Evolutionary conservation across 2,888 invertebrate genomes (phyloP), one percentile per base, ranked within the genome.

Genomic region (Punctoribates punctum): DNA sequence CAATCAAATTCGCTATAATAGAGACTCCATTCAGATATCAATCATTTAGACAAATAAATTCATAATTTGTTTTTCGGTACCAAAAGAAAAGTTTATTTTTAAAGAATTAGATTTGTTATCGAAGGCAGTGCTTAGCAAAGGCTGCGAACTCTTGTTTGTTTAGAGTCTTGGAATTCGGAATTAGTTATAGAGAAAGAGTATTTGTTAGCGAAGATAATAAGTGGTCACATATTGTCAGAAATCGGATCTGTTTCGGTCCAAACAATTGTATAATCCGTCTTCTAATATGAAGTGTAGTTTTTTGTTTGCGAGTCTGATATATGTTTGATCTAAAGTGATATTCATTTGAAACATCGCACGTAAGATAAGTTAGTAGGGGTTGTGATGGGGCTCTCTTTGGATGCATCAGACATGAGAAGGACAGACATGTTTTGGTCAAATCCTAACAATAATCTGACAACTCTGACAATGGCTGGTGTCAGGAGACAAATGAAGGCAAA

Each of bases 381-480:
- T 57, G 57, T 23, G 70, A 42, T 70, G 46, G 23, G 23, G 42
- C 42, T 42, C 42, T 42, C 8, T 42, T 70, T n/a, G n/a, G 23
- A 42, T 42, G 42, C 38, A 70, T 70, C 70, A 70, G 70, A 70
- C 70, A 70, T 70, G 70, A 70, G 38, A 70, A n/a, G 27, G 54
- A 54, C 20, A 54, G 54, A 54, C 54, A 54, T 70, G 70, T 70
- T 70, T 46, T 29, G 42, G 70, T 70, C 70, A 70, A 70, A 34
- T n/a, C 38, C 62, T 13, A 70, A 70, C 70, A 70, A 34, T 70
- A 70, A 70, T 70, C 70, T 70, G 70, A 70, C 70, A 70, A n/a
- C 17, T 70, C 20, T 67, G 70, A 70, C 70, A 70, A 70, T 70
- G 20, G 29, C 23, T n/a, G 42, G 70, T 42, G 42, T 70, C 23